Base-by-base conservation (phyloP, 2,888 invertebrate species). In the Andrena dorsata region DNA sequence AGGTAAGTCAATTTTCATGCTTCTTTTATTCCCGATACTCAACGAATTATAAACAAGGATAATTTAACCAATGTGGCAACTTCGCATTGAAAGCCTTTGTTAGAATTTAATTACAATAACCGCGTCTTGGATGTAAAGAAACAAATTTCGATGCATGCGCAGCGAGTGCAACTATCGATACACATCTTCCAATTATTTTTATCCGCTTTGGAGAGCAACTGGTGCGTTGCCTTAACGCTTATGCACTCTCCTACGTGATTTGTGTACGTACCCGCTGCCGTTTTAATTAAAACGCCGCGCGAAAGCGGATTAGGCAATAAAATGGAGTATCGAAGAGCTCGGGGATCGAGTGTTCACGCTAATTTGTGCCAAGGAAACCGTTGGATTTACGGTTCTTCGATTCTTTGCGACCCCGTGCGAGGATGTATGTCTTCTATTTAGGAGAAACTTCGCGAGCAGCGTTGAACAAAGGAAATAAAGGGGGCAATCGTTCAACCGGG, bases 221-320 rank as follows among this genome's bases (percentile, higher is more conserved):
- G 69, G 56, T 61, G 63, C 30, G 35, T 56, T 5, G n/a, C 26
- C 16, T 28, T 20, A 47, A 23, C 41, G 32, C 13, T 23, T n/a
- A 3, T 8, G n/a, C 30, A 10, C 47, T 8, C 20, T 28, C 47
- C 32, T n/a, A 26, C 10, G 56, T 66, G 60, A 77, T 77, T 72
- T 23, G 58, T 32, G 49, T n/a, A 30, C 49, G 30, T 41, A 28
- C 60, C 41, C 58, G 64, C 65, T 51, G 28, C 5, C 23, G 56
- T 30, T 76, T 71, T 71, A 71, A 76, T 76, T 71, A 56, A 76
- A 76, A 20, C 47, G 4, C 23, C 23, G 20, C 2, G 16, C 56
- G 47, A 58, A 32, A 74, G 26, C 49, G 76, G 49, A 73, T 61
- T 35, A 71, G 58, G 72, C 35, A 28, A 68, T 74, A 63, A 76